These are phyloP conservation scores for Falco naumanni DNA, from an alignment of 2,797 vertebrate genomes.

Conservation along the genomic window DNA sequence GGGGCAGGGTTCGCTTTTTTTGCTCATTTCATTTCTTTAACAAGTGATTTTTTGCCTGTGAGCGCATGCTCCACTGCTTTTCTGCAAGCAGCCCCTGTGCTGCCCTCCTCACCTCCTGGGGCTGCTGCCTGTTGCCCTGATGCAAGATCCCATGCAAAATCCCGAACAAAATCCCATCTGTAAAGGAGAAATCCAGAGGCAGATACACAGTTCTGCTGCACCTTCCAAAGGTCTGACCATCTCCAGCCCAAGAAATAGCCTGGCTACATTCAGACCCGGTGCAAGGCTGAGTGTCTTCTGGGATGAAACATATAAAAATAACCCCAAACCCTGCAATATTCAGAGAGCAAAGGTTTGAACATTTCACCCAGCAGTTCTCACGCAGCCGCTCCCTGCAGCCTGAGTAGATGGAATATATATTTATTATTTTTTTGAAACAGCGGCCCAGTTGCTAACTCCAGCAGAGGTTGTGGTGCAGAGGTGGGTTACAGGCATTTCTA, in stretches of 20 bases:
- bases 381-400: background rate
- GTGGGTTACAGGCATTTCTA: background rate
- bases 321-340: background rate
- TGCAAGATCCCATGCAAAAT: background rate
- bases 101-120: background rate
- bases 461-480: background rate
- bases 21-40: background rate
- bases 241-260: background rate
- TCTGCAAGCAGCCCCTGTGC: background rate
- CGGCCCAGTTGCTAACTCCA: background rate
- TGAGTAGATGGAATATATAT: background rate
- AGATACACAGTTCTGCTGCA: background rate
- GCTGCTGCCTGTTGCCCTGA: background rate
- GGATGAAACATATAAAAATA: background rate
- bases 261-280: background rate
- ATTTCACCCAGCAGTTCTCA: background rate
- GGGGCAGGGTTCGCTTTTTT: background rate
- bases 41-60: background rate
- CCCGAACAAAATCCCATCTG: background rate
- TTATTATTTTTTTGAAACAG: background rate
- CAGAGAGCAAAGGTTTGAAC: background rate
- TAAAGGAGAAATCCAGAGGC: background rate
- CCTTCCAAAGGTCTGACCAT: background rate
- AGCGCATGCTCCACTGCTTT: fast-evolving
- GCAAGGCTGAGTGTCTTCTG: background rate